Evolutionary conservation across 2,888 invertebrate genomes (phyloP), one percentile per base, ranked within the genome.

Genomic region (Eubasilissa splendida): DNA sequence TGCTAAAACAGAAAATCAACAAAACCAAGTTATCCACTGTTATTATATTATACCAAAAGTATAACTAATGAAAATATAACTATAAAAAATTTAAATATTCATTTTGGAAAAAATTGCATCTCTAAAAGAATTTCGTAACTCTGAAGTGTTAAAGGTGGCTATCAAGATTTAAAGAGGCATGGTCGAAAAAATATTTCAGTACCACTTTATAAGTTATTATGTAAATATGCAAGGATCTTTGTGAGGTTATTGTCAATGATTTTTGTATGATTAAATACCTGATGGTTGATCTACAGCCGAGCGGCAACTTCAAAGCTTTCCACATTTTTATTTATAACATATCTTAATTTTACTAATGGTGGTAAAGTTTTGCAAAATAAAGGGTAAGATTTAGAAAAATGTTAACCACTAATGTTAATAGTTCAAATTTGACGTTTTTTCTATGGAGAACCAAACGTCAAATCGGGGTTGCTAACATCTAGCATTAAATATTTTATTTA

Each of bases 271-370:
- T 70, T 8, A 8, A 54, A 54, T 80, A 80, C 80, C 80, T 77
- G 4, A 53, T 33, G 5, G 73, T 66, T 12, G 73, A 59, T 56
- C 73, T 77, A 56, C 68, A 73, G 42, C 53, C 31, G 11, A 65
- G 52, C n/a, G 78, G 65, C 11, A 70, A 59, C 59, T 81, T 73
- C 4, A 83, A 75, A 65, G 80, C 52, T 71, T 65, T 77, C 66
- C 63, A 82, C 82, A 82, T 82, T 65, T 80, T 80, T 71, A 31
- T 59, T 68, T 79, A 11, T 63, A 12, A 42, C 52, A 59, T 50
- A 60, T 53, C 52, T 53, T 58, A 10, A 50, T 9, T 52, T 33
- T 31, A 60, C 11, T 52, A 70, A 53, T 31, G 70, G 52, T 70
- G 52, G n/a, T 22, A 71, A 70, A 54, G 33, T 53, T 58, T 12